A percentile compares a stretch with the other conserved stretches of the same genome.
Conservation (phyloP, 2,888 invertebrate genomes). For the Idaea biselata region DNA sequence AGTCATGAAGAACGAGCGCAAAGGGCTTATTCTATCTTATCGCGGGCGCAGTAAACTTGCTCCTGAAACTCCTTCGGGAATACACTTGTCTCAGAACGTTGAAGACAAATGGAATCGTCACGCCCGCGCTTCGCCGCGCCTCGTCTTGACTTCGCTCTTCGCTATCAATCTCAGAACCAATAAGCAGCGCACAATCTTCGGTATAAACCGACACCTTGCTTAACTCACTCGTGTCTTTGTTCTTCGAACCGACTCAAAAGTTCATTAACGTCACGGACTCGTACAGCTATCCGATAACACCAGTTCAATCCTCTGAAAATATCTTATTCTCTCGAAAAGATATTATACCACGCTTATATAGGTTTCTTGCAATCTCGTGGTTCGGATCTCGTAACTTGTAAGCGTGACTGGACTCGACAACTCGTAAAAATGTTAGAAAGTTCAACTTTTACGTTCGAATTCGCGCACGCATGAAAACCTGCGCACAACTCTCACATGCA, state of each 20-base stretch:
- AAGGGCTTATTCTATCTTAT: constrained; percentile 70
- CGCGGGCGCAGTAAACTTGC: constrained; percentile 62
- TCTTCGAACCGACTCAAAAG: background rate
- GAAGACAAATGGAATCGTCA: constrained; percentile 65
- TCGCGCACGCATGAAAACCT: constrained; percentile 21
- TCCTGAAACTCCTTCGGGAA: constrained; percentile 64
- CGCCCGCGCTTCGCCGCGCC: constrained; percentile 4
- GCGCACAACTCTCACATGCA: constrained; percentile 16
- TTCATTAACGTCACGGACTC: background rate
- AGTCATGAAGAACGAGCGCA: constrained; percentile 62
- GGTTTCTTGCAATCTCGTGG: constrained; percentile 27
- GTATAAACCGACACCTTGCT: background rate
- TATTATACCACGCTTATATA: constrained; percentile 20
- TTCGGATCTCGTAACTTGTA: constrained; percentile 29
- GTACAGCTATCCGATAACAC: background rate
- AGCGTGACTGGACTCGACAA: constrained; percentile 29
- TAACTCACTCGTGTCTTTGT: background rate
- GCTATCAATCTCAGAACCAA: constrained; percentile 1
- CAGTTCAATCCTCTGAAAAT: background rate
- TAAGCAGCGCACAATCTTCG: background rate
- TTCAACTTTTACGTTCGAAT: constrained; percentile 19
- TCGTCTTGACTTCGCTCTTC: background rate
- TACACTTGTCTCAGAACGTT: constrained; percentile 54
- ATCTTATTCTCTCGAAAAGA: constrained; percentile 2
- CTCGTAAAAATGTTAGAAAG: constrained; percentile 22